Base-by-base conservation (phyloP, 2,113 vertebrate genomes). In the Mesoclemmys tuberculata region DNA sequence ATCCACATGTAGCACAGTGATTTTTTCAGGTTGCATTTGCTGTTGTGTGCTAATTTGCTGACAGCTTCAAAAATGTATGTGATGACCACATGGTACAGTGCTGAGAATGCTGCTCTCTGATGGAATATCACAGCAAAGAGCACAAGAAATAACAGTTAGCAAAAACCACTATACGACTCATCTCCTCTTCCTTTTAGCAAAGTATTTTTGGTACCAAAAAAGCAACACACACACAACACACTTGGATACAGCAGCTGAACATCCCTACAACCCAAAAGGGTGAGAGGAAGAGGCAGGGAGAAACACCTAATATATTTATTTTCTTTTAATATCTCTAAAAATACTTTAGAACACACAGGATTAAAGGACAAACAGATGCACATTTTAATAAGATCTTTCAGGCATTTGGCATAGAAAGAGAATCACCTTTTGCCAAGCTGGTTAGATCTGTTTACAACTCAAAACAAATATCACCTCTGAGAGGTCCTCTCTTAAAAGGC, bases 221-320 rank as follows among this genome's bases (percentile, higher is more conserved):
- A 79, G 0, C 38, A 13, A 44, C 61, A 51, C 58, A 41, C 1
- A 71, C 46, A 86, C 21, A 86, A 79, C n/a, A 78, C 1, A 48
- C 29, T 41, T 89, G 21, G 0, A 81, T 48, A 79, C 61, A 77
- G 31, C 16, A n/a, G 10, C 51, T 55, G 29, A 61, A 11, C 85
- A 87, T 54, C 31, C 52, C 93, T 2, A 52, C 82, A 92, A 95
- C 83, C 55, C 89, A 74, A n/a, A 48, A 55, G 27, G 31, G 10
- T 71, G 8, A 46, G 82, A 22, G 88, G 31, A 9, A 91, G 61
- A 83, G 92, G 87, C 6, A 87, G 29, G 49, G 74, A 82, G 1
- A 8, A 44, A 27, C 52, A 80, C 54, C 52, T 38, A 41, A 10
- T 29, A 0, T 0, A 0, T 38, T 79, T 88, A 44, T 49, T 85